A percentile compares a stretch with the other conserved stretches of the same genome.
These are phyloP conservation scores for Hydrophis major DNA, from an alignment of 2,797 vertebrate species.

Conservation along the genomic window DNA sequence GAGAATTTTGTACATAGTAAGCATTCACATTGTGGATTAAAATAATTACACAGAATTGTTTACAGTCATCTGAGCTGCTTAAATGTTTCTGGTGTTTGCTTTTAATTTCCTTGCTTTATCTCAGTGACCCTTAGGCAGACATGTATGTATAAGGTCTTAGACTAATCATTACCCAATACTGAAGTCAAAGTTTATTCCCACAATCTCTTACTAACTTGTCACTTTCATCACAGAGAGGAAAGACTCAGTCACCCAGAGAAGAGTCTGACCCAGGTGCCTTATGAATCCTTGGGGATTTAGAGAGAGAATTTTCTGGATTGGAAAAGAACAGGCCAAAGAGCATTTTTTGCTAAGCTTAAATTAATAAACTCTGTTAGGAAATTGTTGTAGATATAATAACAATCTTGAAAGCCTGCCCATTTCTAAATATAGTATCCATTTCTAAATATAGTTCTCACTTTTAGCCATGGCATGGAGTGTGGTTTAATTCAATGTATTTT, in stretches of 20 bases:
- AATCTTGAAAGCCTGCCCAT: not conserved
- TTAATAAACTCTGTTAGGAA: not conserved
- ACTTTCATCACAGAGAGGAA: not conserved
- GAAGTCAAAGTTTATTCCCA: no score
- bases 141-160: no score
- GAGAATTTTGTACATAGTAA: no score
- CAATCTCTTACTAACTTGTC: not conserved
- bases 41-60: no score
- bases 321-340: not conserved
- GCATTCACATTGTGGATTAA: no score
- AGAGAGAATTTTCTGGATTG: not conserved
- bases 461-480: not conserved
- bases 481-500: not conserved
- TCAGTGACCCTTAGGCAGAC: no score
- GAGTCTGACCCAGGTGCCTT: not conserved
- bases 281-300: not conserved
- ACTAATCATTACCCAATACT: no score
- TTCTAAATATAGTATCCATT: not conserved
- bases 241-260: not conserved
- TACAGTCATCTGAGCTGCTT: no score
- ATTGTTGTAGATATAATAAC: not conserved
- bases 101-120: no score
- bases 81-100: no score
- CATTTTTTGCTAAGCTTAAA: not conserved
- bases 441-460: not conserved